These are phyloP conservation scores for Tenthredo notha DNA, from an alignment of 2,888 invertebrate genomes.

Conservation along the genomic window DNA sequence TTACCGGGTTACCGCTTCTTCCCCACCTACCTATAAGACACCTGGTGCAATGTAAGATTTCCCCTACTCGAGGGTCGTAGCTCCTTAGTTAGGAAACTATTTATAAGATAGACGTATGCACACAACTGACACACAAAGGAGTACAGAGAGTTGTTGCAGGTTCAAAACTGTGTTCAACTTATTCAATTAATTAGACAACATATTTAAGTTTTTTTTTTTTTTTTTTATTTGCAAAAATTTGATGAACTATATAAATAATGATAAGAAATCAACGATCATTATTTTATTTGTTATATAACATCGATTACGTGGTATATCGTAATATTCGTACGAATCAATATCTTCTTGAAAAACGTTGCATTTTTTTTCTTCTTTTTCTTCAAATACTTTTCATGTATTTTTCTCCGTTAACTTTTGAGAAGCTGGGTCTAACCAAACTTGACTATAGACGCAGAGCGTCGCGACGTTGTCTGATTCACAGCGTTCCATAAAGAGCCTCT, in stretches of 20 bases:
- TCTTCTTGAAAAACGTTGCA: background rate
- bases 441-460: background rate
- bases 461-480: conserved; percentile 35
- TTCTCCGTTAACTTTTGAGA: background rate
- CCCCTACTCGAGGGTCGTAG: conserved; percentile 6
- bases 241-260: background rate
- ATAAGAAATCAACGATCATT: background rate
- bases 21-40: conserved; percentile 14
- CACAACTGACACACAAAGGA: conserved; percentile 39
- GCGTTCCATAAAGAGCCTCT: background rate
- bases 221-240: background rate
- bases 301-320: background rate
- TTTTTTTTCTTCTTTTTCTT: background rate
- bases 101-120: background rate
- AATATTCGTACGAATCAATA: background rate
- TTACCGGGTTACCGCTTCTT: conserved; percentile 36
- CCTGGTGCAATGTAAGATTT: conserved; percentile 23
- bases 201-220: no score
- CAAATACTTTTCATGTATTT: background rate
- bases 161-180: background rate
- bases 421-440: background rate
- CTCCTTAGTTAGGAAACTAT: conserved; percentile 26
- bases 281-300: background rate
- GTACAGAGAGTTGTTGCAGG: background rate
- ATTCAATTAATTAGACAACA: background rate